Evolutionary conservation across 1,140 invertebrate species (phyloP), one percentile per base, ranked within the genome.

Genomic region (Zaprionus africanus): DNA sequence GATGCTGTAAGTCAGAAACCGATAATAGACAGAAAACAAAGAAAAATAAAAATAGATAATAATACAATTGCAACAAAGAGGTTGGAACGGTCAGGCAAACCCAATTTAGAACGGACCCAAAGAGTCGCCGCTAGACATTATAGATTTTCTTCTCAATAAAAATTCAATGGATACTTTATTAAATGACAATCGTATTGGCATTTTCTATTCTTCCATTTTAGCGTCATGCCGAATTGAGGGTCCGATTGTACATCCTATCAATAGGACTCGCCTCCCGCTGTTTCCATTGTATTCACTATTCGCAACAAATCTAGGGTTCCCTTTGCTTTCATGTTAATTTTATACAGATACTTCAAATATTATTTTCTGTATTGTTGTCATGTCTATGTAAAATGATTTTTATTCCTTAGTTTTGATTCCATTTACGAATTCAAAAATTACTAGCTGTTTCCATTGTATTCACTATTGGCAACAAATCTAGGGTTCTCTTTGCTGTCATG

Each of bases 111-210:
- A 31, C 28, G 6, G 7, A 5, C 38, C 6, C 38, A n/a, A 41
- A 15, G 5, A n/a, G 9, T 11, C 3, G 31, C 9, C 31, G 31
- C 38, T 15, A n/a, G 1, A 41, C 15, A n/a, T 41, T 41, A 7
- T 5, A 41, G 15, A 41, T 2, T n/a, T 46, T 17, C 41, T 46
- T 46, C n/a, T 3, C 7, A 46, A 70, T 74, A 64, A 53, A 65
- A 36, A 75, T 49, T 73, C 79, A 79, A 86, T 81, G 70, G 56
- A 63, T 77, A 79, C 65, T 79, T 79, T 63, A 83, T 80, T 74
- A 79, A 76, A 81, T 78, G 59, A 81, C 75, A 84, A 71, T 78
- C 53, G 59, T 38, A 67, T 70, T 59, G 66, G 54, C 64, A 62
- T 74, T 34, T 9, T 9, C 7, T 34, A 11, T 4, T 26, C 6